Conservation (phyloP, 1,140 invertebrate species). For the Venturia canescens region DNA sequence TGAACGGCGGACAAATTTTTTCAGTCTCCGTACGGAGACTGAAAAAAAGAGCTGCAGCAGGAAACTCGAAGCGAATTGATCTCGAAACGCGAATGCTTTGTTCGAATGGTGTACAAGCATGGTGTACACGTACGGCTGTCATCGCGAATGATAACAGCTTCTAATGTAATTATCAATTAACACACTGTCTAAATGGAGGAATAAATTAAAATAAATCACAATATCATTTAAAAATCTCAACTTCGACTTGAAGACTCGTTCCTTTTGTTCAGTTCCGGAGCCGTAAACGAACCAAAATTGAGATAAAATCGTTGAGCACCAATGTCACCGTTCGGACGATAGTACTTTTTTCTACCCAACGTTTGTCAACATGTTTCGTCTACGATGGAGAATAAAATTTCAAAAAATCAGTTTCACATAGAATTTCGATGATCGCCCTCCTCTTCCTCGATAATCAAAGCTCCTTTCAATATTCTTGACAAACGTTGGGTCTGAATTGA, state of each 20-base stretch:
- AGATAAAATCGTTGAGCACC: slow-evolving; percentile 12
- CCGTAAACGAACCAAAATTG: neutral
- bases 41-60: slow-evolving; percentile 35
- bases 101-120: slow-evolving; percentile 64
- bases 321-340: slow-evolving; percentile 49
- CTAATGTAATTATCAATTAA: slow-evolving; percentile 11
- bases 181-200: neutral
- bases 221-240: neutral
- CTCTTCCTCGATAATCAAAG: no score
- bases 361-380: slow-evolving; percentile 25
- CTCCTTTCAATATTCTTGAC: neutral
- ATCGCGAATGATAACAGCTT: slow-evolving; percentile 30
- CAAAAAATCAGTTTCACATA: neutral
- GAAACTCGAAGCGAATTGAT: slow-evolving; percentile 42
- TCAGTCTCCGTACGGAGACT: no score
- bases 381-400: no score
- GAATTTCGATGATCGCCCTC: neutral
- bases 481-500: slow-evolving; percentile 9
- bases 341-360: slow-evolving; percentile 41
- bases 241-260: neutral
- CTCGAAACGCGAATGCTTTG: slow-evolving; percentile 59
- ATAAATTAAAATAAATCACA: neutral
- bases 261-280: neutral
- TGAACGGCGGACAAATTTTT: no score
- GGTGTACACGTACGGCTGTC: slow-evolving; percentile 51